Evolutionary conservation across 1,140 invertebrate species (phyloP).

Genomic region (Drosophila mojavensis): DNA sequence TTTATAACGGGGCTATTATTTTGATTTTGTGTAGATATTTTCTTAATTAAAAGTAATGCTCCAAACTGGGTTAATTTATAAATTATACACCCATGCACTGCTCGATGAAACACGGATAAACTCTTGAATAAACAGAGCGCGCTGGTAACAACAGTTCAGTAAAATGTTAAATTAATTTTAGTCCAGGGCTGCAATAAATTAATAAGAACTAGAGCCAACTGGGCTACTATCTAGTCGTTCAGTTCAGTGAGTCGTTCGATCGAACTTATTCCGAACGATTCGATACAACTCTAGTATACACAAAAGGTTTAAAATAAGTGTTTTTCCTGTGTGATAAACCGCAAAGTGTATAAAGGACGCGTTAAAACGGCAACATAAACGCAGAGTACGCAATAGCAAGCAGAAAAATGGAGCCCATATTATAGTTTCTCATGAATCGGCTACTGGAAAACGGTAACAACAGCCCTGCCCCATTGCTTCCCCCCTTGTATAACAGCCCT

Average conservation of each 20-base stretch:
- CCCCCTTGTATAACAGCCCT: constrained; percentile 72
- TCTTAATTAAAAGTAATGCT: not conserved
- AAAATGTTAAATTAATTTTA: not conserved
- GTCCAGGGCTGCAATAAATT: constrained; percentile 1
- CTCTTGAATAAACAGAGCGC: not conserved
- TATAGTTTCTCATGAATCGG: constrained; percentile 64
- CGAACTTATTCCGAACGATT: constrained; percentile 32
- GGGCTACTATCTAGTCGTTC: constrained; percentile 12
- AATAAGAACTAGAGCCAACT: not conserved
- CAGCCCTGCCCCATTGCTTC: constrained; percentile 56
- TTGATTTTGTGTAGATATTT: not conserved
- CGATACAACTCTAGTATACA: constrained; percentile 65
- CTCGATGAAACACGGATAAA: not conserved
- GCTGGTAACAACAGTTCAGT: not conserved
- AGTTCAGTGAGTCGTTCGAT: constrained; percentile 27
- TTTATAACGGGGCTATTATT: not conserved
- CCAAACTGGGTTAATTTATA: no score
- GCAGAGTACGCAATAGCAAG: constrained; percentile 32
- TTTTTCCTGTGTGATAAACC: constrained; percentile 71
- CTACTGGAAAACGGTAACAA: constrained; percentile 70
- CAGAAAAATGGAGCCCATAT: constrained; percentile 54
- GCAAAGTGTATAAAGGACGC: constrained; percentile 44
- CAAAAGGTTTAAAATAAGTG: constrained; percentile 75
- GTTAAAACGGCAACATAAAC: constrained; percentile 45
- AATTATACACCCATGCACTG: not conserved